Base-by-base conservation (phyloP, 2,797 vertebrate genomes). In the Sebastes taczanowskii region DNA sequence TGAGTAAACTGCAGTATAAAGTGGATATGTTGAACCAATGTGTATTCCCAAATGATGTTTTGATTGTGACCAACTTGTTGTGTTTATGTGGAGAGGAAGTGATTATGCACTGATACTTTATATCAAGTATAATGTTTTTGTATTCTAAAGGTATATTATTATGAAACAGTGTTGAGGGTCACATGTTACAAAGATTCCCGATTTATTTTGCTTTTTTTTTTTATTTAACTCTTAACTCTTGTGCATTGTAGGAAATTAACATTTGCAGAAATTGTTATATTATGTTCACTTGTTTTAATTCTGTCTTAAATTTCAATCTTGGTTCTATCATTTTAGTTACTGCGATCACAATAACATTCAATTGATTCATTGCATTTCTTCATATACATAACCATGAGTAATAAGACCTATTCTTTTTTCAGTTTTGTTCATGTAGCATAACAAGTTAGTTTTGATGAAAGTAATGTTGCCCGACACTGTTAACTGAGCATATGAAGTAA, bases 31-130 rank as follows among this genome's bases (percentile, higher is more conserved):
- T 80, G 27, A 83, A 58, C 59, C 65, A 62, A 52, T 52, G 80
- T 79, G 63, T 85, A 68, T 81, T 85, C 79, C 80, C 81, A 83
- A 81, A 78, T 73, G 58, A 79, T 88, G 71, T 89, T 89, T 88
- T 82, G 67, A 91, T 82, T 84, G 74, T 91, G 84, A 82, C 69
- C 88, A 86, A 75, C 75, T 82, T 74, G 52, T 84, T 59, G 64
- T 35, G 55, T 92, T 82, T 66, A 35, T 90, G 82, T 84, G 86
- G 86, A 91, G 84, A 87, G 71, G 71, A 88, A 91, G 83, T 85
- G 78, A 94, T 89, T 92, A 95, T 96, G 95, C 96, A 96, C 95
- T 96, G 96, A 96, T 91, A 88, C 91, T 94, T 95, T 94, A 88
- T 92, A 92, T 90, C 88, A 90, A 88, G 86, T 92, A 86, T 91